Evolutionary conservation across 2,888 invertebrate genomes (phyloP).

Genomic region (Hirtodrosophila histrioides): DNA sequence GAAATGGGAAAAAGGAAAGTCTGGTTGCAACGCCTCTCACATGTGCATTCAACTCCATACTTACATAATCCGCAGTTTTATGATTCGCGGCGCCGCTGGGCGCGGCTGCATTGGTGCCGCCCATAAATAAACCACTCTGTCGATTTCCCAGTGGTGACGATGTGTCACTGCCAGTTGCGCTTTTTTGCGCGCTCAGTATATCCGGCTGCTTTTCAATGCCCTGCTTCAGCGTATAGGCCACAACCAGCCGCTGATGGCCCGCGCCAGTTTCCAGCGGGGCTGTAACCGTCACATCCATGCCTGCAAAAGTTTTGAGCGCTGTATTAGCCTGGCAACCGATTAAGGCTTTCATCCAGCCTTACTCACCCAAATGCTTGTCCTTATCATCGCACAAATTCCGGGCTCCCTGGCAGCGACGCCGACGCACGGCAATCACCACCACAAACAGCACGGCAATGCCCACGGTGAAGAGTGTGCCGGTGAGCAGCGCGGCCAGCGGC

Average conservation of each 20-base stretch:
- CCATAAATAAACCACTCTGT: constrained; percentile 82
- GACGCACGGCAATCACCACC: constrained; percentile 87
- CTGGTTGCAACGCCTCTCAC: constrained; percentile 29
- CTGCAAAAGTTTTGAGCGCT: constrained; percentile 51
- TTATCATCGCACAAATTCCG: constrained; percentile 85
- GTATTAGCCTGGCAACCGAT: constrained; percentile 7
- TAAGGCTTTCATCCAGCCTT: not conserved
- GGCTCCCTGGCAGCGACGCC: constrained; percentile 86
- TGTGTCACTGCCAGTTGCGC: constrained; percentile 84
- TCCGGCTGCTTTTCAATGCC: constrained; percentile 90
- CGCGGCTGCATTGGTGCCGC: constrained; percentile 61
- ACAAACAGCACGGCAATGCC: constrained; percentile 88
- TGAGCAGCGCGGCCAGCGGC: constrained; percentile 89
- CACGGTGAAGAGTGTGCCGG: constrained; percentile 88
- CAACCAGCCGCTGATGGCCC: constrained; percentile 92
- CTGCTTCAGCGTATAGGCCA: constrained; percentile 93
- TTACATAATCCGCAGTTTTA: constrained; percentile 83
- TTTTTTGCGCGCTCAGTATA: constrained; percentile 92
- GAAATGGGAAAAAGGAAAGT: constrained; percentile 21
- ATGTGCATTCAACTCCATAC: constrained; percentile 46
- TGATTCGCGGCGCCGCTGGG: constrained; percentile 62
- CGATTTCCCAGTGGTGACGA: constrained; percentile 83
- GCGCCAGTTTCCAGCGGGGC: constrained; percentile 91
- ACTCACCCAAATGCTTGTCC: constrained; percentile 84
- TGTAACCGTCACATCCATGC: constrained; percentile 85